Base-by-base conservation (phyloP, 2,888 invertebrate genomes). In the Ochropleura plecta region DNA sequence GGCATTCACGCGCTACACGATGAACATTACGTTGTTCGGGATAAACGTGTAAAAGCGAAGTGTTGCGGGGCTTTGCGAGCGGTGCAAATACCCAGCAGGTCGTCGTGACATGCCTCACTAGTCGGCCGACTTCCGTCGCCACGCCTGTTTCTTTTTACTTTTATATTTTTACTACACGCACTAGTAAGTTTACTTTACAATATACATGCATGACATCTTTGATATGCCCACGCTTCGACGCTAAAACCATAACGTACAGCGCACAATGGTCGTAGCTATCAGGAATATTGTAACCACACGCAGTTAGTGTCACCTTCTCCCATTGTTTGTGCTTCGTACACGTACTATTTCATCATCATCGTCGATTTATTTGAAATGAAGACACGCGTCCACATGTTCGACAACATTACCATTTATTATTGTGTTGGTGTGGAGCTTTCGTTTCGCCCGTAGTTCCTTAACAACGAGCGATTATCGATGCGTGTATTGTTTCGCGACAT, bases 401-500 rank as follows among this genome's bases (percentile, higher is more conserved):
- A 92, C 91, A 90, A 91, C 92, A 93, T 92, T 89, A 90, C 89
- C 91, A 91, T 92, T 91, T 93, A 91, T 93, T 92, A 92, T 93
- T 91, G 88, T 91, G 89, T 89, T 88, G 89, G 89, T 90, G 90
- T 87, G 81, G 90, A 91, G 94, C 92, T 94, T 94, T 94, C 92
- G 91, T 91, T 93, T 90, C 88, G 91, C 87, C 88, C 90, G 89
- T 89, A 90, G 91, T 90, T 90, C 91, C 91, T 93, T 94, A 93
- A 93, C 92, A 93, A 91, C 90, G 81, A 86, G 85, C 90, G 93
- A 94, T 94, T 95, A 95, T 92, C 92, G 93, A 94, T 94, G 94
- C 94, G 90, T 85, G 93, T 92, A 95, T 95, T 95, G 95, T 95
- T 93, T 92, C 84, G 93, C 92, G 90, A 90, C 91, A 90, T 92